These are phyloP conservation scores for Pseudococcus viburni DNA, from an alignment of 2,888 invertebrate genomes.

Conservation along the genomic window DNA sequence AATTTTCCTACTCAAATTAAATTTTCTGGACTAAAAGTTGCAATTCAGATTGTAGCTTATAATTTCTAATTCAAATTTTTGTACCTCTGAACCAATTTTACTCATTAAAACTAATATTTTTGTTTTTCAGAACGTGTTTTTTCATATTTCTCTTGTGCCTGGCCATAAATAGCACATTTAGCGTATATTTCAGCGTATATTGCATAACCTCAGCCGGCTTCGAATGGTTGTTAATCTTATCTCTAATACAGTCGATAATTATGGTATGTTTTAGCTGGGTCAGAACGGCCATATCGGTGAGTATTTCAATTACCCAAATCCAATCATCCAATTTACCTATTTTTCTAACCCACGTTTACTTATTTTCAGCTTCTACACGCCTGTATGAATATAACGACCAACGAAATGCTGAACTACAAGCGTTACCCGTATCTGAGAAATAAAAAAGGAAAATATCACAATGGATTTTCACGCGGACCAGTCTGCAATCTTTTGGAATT, in stretches of 20 bases:
- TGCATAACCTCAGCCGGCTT: constrained; percentile 88
- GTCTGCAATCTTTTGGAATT: constrained; percentile 90
- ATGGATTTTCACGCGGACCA: constrained; percentile 92
- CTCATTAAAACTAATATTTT: not conserved
- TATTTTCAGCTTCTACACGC: constrained; percentile 85
- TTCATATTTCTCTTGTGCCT: constrained; percentile 90
- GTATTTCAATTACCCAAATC: constrained; percentile 2
- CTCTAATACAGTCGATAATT: constrained; percentile 84
- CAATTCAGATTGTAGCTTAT: not conserved
- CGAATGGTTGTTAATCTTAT: constrained; percentile 87
- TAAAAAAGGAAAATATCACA: constrained; percentile 88
- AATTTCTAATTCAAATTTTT: not conserved
- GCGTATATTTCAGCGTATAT: constrained; percentile 89
- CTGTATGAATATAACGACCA: constrained; percentile 93
- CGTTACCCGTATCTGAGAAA: constrained; percentile 91
- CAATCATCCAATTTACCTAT: too few relatives aligned
- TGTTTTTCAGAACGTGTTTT: constrained; percentile 85
- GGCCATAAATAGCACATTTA: constrained; percentile 88
- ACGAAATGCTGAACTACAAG: constrained; percentile 95
- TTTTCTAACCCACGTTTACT: not conserved
- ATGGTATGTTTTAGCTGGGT: constrained; percentile 91
- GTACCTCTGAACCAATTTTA: not conserved
- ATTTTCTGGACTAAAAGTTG: too few relatives aligned
- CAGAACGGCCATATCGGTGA: constrained; percentile 78
- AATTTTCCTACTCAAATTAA: too few relatives aligned